These are phyloP conservation scores for Philantomba maxwellii DNA, from an alignment of 2,113 vertebrate genomes.

Conservation along the genomic window DNA sequence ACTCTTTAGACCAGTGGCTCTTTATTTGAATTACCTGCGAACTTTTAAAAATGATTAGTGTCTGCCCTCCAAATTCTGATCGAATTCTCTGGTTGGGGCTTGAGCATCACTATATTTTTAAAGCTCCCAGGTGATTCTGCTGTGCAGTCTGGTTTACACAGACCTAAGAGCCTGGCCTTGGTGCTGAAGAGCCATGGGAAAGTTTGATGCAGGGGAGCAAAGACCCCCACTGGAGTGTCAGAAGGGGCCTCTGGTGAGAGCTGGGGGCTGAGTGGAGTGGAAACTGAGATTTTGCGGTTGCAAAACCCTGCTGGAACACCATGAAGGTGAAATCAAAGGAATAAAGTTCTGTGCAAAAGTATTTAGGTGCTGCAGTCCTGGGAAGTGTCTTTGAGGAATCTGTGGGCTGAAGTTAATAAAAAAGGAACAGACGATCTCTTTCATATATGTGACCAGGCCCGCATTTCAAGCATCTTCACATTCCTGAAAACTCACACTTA, in stretches of 20 bases:
- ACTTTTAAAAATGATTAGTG: background rate
- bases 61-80: background rate
- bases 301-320: background rate
- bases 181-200: background rate
- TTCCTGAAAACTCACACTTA: background rate
- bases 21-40: background rate
- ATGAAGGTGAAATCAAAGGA: background rate
- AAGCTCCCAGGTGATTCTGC: background rate
- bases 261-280: background rate
- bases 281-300: background rate
- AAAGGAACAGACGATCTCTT: background rate
- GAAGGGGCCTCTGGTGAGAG: background rate
- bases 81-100: background rate
- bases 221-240: background rate
- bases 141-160: background rate
- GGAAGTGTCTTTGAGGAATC: background rate
- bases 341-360: background rate
- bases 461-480: background rate
- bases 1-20: background rate
- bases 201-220: too few species aligned
- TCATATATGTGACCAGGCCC: background rate
- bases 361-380: background rate
- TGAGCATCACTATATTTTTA: background rate
- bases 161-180: background rate
- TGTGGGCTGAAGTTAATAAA: background rate